A percentile compares a stretch with the other conserved stretches of the same genome.
Conservation (phyloP, 2,113 vertebrate genomes). For the Labeo catla region DNA sequence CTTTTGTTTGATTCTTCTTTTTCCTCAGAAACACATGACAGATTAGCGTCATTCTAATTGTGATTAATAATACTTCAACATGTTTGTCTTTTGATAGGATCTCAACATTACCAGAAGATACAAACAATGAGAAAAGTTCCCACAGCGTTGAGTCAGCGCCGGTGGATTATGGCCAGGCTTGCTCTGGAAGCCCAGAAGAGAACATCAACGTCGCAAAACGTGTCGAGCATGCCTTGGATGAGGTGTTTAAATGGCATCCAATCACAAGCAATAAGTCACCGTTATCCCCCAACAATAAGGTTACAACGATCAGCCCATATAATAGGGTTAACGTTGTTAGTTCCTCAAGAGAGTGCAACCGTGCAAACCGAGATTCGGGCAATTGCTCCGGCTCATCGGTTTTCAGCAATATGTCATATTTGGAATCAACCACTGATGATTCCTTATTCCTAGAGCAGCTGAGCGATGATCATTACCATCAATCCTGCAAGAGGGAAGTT, state of each 20-base stretch:
- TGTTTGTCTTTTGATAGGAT: not conserved
- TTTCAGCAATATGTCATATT: conserved; percentile 65
- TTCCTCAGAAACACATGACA: no score
- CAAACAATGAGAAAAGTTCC: conserved; percentile 37
- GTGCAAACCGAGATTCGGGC: not conserved
- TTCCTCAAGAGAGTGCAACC: not conserved
- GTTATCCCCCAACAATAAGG: not conserved
- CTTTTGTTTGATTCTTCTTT: not conserved
- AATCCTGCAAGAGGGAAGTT: not conserved
- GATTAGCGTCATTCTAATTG: not conserved
- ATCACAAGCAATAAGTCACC: not conserved
- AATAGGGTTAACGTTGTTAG: not conserved
- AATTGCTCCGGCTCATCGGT: conserved; percentile 41
- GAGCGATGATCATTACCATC: not conserved
- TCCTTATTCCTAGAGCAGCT: not conserved
- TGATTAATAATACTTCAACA: not conserved
- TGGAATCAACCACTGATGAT: conserved; percentile 10
- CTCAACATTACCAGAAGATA: conserved; percentile 10
- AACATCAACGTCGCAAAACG: not conserved
- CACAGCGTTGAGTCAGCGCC: conserved; percentile 56
- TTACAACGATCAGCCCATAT: not conserved
- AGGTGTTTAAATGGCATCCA: not conserved
- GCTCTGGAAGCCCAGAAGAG: not conserved
- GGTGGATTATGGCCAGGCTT: conserved; percentile 59
- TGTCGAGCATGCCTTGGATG: conserved; percentile 30